Evolutionary conservation across 2,797 vertebrate genomes (phyloP), one percentile per base, ranked within the genome.

Genomic region (Danio jaintianensis): DNA sequence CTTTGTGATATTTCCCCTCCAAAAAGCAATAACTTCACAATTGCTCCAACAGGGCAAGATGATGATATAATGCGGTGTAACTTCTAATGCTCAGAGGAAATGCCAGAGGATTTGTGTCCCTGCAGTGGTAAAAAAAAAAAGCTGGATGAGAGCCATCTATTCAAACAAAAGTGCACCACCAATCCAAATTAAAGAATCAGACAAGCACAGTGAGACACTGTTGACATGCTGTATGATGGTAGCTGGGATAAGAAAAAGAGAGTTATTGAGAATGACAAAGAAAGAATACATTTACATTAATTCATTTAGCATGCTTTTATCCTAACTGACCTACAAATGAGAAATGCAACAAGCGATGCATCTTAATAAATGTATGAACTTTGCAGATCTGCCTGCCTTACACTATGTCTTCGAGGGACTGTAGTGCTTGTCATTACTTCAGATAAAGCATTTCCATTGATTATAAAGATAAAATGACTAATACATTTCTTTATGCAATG

Each of bases 31-130:
- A 13, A 45, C 43, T 73, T 78, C 43, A 78, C 18, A 58, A 43
- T 68, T 78, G 47, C 70, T 78, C 50, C 55, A 73, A 82, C 74
- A 82, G 80, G 58, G 45, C 63, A 80, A 45, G 62, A 64, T 42
- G 63, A 77, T 82, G 77, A 84, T 82, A 66, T 77, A 84, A 80
- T 47, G 55, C 29, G 29, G 69, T 15, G 16, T 68, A 59, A 58
- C 42, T 70, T 67, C 38, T 59, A 82, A 84, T 55, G 69, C 77
- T 64, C 47, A 48, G 75, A 80, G 63, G 73, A 86, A 86, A 86
- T 84, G 82, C 63, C 82, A 75, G 42, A 47, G 53, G 75, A 70
- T 70, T 79, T 71, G 66, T 71, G 36, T 70, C 45, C 38, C 67
- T 71, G 77, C 56, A 62, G 77, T 20, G 1, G 52, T 59, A 38